Base-by-base conservation (phyloP, 2,113 vertebrate genomes). In the Plecotus auritus region DNA sequence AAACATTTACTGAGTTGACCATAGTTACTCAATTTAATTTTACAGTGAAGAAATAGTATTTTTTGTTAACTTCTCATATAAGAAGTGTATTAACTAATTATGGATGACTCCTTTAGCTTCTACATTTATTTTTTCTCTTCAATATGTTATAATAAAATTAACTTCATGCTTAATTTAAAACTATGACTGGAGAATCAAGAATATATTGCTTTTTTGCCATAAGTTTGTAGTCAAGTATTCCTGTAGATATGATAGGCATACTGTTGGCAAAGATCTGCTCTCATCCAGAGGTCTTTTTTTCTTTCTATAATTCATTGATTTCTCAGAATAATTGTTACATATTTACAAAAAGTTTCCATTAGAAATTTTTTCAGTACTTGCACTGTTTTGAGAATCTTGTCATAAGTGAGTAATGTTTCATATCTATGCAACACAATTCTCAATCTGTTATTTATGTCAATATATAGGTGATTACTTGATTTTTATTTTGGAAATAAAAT, bases 401-500 rank as follows among this genome's bases (percentile, higher is more conserved):
- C 37, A 59, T 35, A 69, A 89, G 12, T 56, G 40, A 85, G 42
- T 56, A 59, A 37, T 42, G 5, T 73, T 93, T 85, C 28, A 35
- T 89, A 22, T 81, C 18, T 72, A 4, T 66, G 66, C 47, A 18
- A n/a, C 13, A 49, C 10, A 81, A 42, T 70, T 72, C 49, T 49
- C 45, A 74, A 30, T 86, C 35, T 5, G 37, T 95, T 30, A 70
- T 69, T 45, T 70, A 22, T 72, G 26, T 64, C 51, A 64, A 28
- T 54, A 26, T 78, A 18, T 54, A 86, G 56, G 13, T 70, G 54
- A 35, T 93, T 83, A 11, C n/a, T 90, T 78, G 80, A 49, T 66
- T 95, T 85, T 94, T 77, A 32, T 66, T 93, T 85, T 94, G 37
- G 12, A 95, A 96, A 54, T 85, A 56, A 80, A 30, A 18, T 42